Percentiles rank a stretch among this genome's conserved stretches.
These are phyloP conservation scores for Mus spretus DNA, from an alignment of 2,797 vertebrate species.

Conservation along the genomic window DNA sequence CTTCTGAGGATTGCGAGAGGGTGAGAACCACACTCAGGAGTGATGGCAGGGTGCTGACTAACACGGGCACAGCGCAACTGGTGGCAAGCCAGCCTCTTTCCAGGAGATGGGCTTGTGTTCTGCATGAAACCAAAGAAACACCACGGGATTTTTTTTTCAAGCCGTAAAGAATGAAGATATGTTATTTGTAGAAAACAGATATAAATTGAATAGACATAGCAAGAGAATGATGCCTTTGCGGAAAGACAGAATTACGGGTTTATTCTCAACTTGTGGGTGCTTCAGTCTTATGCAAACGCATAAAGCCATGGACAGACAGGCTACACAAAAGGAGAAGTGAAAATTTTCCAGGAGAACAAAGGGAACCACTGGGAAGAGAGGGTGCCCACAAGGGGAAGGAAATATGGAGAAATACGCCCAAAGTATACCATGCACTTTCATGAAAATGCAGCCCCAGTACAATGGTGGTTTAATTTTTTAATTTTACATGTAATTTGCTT, in stretches of 20 bases:
- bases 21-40: neutral
- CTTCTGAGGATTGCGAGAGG: neutral
- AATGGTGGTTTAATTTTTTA: neutral
- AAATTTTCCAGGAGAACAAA: neutral
- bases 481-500: neutral
- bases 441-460: neutral
- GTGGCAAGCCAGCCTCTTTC: neutral
- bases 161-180: neutral
- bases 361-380: neutral
- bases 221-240: neutral
- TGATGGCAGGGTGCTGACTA: neutral
- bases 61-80: neutral
- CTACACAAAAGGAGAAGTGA: neutral
- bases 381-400: neutral
- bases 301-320: neutral
- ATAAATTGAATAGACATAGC: neutral
- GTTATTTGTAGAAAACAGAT: neutral
- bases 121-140: slow-evolving; percentile 3
- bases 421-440: neutral
- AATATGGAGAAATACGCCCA: neutral
- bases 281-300: neutral
- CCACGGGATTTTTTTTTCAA: neutral
- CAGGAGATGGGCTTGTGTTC: neutral
- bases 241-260: neutral
- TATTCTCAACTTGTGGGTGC: neutral